A percentile compares a stretch with the other conserved stretches of the same genome.
Conservation (phyloP, 2,113 vertebrate genomes). For the Galemys pyrenaicus region DNA sequence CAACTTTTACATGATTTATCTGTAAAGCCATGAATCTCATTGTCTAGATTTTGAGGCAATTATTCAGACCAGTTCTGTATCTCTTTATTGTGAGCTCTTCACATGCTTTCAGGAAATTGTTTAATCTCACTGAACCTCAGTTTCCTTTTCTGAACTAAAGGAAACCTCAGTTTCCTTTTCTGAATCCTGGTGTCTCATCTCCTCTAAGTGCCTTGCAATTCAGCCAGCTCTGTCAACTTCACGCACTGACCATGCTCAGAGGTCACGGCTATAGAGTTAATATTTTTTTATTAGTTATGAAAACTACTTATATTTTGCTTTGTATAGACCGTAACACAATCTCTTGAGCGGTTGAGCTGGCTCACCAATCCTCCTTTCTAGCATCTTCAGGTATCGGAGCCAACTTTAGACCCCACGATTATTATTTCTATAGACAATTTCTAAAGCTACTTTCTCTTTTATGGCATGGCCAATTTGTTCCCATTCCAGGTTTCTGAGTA, state of each 20-base stretch:
- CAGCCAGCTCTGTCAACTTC: not conserved
- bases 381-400: not conserved
- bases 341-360: not conserved
- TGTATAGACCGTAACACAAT: not conserved
- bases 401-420: conserved; percentile 10
- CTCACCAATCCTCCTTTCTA: not conserved
- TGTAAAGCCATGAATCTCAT: not conserved
- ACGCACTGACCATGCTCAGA: not conserved
- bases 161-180: not conserved
- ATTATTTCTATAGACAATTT: conserved; percentile 34
- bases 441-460: conserved; percentile 46
- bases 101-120: not conserved
- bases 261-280: not conserved
- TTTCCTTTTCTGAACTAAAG: not conserved
- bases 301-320: not conserved
- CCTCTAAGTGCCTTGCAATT: not conserved
- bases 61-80: not conserved
- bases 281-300: conserved; percentile 5
- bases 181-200: not conserved
- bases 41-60: not conserved
- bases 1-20: not conserved
- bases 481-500: conserved; percentile 44
- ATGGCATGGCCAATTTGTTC: conserved; percentile 34
- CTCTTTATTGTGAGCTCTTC: not conserved
- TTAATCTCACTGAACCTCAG: not conserved